Evolutionary conservation across 1,140 invertebrate species (phyloP), one percentile per base, ranked within the genome.

Genomic region (Homalodisca vitripennis): DNA sequence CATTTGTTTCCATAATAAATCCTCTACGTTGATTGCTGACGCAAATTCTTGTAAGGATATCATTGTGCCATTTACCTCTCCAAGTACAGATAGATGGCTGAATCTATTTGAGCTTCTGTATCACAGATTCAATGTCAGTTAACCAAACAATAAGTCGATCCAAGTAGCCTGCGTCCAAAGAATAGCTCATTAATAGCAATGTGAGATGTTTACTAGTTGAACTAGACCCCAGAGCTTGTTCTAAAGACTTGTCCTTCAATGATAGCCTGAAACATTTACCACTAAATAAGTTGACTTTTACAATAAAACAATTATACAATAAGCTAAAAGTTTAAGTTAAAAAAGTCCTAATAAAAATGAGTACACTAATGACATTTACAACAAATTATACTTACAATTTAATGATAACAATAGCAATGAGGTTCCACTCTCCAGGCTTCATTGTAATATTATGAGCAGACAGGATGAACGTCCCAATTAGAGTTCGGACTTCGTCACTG

Each of bases 381-480:
- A 12, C n/a, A 12, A 46, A 12, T 46, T 41, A 17, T 70, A 77
- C 80, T 78, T 77, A 82, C 81, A 83, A 75, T 76, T 80, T 81
- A 17, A 83, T 78, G 3, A 83, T 75, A 22, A 83, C 69, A 0
- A 84, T 74, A 46, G 78, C 77, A 30, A 83, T 76, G 2, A 84
- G 73, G 74, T 77, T 82, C 79, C 80, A 82, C 72, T 84, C 81
- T 6, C 76, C 72, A 41, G 78, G 79, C 74, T 79, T 80, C 47
- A 83, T 78, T n/a, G 78, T 75, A 63, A 87, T 83, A 74, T 87
- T 87, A 71, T 84, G 78, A 3, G 86, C 81, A 74, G 81, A 81
- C 32, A 87, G 78, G 71, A 80, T 82, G 71, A 87, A 86, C 31
- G 84, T 87, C 71, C 81, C 81, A 3, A 86, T 81, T 41, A 87